Base-by-base conservation (phyloP, 1,140 invertebrate species). In the Euura lappo region DNA sequence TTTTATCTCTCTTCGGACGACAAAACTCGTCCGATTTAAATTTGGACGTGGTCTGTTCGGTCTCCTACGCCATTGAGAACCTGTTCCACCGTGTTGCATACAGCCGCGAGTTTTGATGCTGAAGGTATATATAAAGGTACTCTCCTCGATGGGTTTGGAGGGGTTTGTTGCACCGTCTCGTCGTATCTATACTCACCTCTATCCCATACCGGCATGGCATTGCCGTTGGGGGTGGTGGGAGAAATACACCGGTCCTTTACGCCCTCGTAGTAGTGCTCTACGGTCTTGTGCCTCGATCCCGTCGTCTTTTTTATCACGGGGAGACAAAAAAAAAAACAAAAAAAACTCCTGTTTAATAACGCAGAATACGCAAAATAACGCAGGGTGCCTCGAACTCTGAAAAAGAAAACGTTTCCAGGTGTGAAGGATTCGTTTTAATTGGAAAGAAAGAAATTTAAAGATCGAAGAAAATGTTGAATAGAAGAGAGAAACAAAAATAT, bases 141-240 rank as follows among this genome's bases (percentile, higher is more conserved):
- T 28, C 28, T 28, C 28, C 28, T 28, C 28, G 28, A 28, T 28
- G 28, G 28, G 28, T 28, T 28, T 28, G 28, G 28, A 28, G 28
- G 28, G 28, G 28, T 28, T 28, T 28, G 28, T 28, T 28, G 28
- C 28, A 28, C 51, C 51, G 13, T 60, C 5, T 2, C 51, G 13
- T 60, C 6, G 8, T n/a, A 60, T 51, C 47, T 11, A 6, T 6
- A 7, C 47, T 51, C 51, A 60, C 28, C n/a, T 60, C 51, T n/a
- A 5, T 60, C 51, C 51, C 51, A 60, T 60, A 11, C 51, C 51
- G 3, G 10, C 51, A n/a, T n/a, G 51, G 51, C 51, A n/a, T 60
- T 60, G 51, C 51, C 51, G 51, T 60, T 60, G 51, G 51, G 51
- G 51, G 51, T 60, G 51, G 51, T 60, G 51, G 51, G 51, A 60